phyloP scores from a whole-genome alignment of 2,888 invertebrate genomes.

The Agonum fuliginosum region DNA sequence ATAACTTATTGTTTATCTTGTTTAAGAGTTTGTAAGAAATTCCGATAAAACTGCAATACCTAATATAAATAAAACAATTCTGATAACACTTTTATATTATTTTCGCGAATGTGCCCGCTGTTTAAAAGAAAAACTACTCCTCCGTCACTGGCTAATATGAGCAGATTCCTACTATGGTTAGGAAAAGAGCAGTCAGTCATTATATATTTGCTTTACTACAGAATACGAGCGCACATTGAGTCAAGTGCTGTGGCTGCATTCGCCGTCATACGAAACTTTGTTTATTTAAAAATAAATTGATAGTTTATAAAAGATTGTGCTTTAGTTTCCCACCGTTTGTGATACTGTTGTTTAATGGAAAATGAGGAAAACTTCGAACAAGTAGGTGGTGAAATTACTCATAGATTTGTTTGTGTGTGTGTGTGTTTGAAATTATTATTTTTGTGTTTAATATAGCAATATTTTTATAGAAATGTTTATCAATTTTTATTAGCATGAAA shows the following conservation, averaged over 20 bases:
- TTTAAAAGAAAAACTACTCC: too few species aligned
- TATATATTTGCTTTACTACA: too few species aligned
- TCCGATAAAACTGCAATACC: too few species aligned
- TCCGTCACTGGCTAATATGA: slow-evolving; percentile 12
- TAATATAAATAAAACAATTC: too few species aligned
- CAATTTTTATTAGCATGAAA: background rate
- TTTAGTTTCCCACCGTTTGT: background rate
- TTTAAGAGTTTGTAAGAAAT: too few species aligned
- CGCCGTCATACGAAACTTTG: too few species aligned
- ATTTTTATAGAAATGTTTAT: background rate
- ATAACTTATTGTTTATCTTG: too few species aligned
- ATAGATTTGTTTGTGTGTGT: background rate
- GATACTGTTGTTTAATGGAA: slow-evolving; percentile 18
- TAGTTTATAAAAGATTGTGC: background rate
- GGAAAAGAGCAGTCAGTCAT: slow-evolving; percentile 7
- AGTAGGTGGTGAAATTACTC: slow-evolving; percentile 10
- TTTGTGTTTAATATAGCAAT: too few species aligned
- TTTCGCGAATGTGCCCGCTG: too few species aligned
- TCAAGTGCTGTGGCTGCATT: background rate
- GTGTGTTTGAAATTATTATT: slow-evolving; percentile 9
- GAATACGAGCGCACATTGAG: background rate
- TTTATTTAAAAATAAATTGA: background rate
- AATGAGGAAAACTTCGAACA: background rate
- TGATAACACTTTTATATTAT: too few species aligned
- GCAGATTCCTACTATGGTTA: background rate